These are phyloP conservation scores for Lobophora halterata DNA, from an alignment of 2,888 invertebrate species.

Conservation along the genomic window DNA sequence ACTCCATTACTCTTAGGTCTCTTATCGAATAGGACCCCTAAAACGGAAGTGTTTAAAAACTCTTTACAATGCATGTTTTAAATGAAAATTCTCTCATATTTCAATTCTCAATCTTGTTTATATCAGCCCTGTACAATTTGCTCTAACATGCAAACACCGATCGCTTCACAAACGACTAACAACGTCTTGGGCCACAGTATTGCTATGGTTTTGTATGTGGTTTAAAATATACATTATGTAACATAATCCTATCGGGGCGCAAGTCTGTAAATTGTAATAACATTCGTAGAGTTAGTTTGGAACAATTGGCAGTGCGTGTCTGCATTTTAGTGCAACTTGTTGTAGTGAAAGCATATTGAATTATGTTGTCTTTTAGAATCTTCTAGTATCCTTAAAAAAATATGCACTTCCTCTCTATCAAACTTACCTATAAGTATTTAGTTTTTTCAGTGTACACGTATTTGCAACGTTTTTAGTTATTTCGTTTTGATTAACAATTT, in stretches of 20 bases:
- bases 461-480: constrained; percentile 16
- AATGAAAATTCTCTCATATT: constrained; percentile 8
- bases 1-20: neutral
- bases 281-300: constrained; percentile 55
- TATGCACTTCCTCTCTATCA: constrained; percentile 1
- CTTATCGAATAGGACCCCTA: constrained; percentile 6
- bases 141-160: constrained; percentile 82
- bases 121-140: constrained; percentile 72
- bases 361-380: constrained; percentile 46
- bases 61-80: constrained; percentile 51
- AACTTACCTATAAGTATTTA: neutral
- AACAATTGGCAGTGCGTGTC: constrained; percentile 79
- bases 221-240: constrained; percentile 72
- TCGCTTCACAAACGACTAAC: constrained; percentile 81
- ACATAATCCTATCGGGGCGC: constrained; percentile 69
- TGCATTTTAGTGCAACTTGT: constrained; percentile 81
- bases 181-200: constrained; percentile 76
- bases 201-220: constrained; percentile 78
- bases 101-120: constrained; percentile 28
- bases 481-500: constrained; percentile 18
- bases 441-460: constrained; percentile 8
- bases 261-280: constrained; percentile 53
- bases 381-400: constrained; percentile 21
- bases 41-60: no score
- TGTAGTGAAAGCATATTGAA: constrained; percentile 75